A percentile compares a stretch with the other conserved stretches of the same genome.
phyloP scores from a whole-genome alignment of 2,797 vertebrate genomes.

The Oryzias dopingdopingensis region DNA sequence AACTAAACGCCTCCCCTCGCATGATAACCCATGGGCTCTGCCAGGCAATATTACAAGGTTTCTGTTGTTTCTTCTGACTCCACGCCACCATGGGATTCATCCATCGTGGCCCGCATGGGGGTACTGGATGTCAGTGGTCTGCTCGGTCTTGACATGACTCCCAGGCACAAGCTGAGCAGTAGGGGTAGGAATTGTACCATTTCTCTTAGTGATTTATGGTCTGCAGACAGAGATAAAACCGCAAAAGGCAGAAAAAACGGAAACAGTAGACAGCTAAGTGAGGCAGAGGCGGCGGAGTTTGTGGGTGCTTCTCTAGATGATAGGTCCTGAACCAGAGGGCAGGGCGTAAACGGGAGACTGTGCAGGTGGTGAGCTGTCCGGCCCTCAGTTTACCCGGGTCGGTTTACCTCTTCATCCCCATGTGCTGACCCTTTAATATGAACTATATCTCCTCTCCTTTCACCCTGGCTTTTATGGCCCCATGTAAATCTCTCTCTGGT shows the following conservation, averaged over 20 bases:
- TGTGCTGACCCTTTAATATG: conserved; percentile 57
- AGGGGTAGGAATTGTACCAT: conserved; percentile 41
- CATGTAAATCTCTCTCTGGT: conserved; percentile 71
- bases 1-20: conserved; percentile 17
- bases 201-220: conserved; percentile 72
- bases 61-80: conserved; percentile 70
- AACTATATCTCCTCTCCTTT: conserved; percentile 66
- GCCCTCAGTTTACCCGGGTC: conserved; percentile 55
- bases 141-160: conserved; percentile 64
- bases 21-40: conserved; percentile 61
- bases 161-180: conserved; percentile 59
- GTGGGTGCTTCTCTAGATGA: conserved; percentile 36
- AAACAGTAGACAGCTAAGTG: conserved; percentile 57
- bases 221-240: conserved; percentile 60
- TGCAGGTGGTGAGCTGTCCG: conserved; percentile 60
- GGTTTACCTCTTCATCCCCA: conserved; percentile 57
- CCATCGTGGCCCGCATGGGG: conserved; percentile 51
- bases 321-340: conserved; percentile 56
- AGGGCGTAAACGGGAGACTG: conserved; percentile 54
- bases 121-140: conserved; percentile 64
- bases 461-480: conserved; percentile 66
- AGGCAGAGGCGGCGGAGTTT: not conserved
- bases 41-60: conserved; percentile 68
- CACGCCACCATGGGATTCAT: conserved; percentile 54
- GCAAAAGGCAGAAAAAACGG: conserved; percentile 47